phyloP scores from a whole-genome alignment of 2,888 invertebrate species.

The Ischnura elegans region DNA sequence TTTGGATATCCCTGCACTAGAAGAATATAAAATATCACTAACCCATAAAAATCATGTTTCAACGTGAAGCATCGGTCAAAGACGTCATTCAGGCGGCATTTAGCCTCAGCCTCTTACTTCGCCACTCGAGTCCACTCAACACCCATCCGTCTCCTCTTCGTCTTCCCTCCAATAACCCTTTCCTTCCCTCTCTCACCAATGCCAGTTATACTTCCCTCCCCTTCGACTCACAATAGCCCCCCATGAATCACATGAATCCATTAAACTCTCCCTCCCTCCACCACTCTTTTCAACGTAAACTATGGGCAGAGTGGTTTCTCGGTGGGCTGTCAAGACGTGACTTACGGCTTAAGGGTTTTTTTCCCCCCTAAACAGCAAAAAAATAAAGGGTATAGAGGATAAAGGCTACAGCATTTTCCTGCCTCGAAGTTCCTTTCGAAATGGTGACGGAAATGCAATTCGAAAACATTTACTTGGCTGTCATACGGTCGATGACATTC shows the following conservation, averaged over 20 bases:
- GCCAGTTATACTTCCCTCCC: neutral
- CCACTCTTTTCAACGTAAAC: neutral
- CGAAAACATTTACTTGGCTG: neutral
- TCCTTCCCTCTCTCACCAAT: neutral
- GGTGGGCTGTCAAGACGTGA: slow-evolving; percentile 1
- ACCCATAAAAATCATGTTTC: no score
- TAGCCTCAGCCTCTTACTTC: no score
- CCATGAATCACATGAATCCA: slow-evolving; percentile 1
- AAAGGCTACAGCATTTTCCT: neutral
- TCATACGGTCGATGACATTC: neutral
- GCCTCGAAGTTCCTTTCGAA: neutral
- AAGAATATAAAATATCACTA: no score
- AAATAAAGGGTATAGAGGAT: neutral
- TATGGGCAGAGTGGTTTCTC: slow-evolving; percentile 17
- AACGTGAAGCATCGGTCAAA: neutral
- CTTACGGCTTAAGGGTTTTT: neutral
- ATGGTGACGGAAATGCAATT: slow-evolving; percentile 8
- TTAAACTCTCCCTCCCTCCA: neutral
- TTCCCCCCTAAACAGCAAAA: neutral
- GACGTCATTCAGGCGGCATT: neutral
- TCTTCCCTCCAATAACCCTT: neutral
- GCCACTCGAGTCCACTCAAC: neutral
- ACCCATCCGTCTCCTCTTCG: neutral
- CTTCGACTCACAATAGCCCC: neutral
- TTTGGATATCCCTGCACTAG: no score